Conservation (phyloP, 1,140 invertebrate genomes). For the Drosophila nebulosa region DNA sequence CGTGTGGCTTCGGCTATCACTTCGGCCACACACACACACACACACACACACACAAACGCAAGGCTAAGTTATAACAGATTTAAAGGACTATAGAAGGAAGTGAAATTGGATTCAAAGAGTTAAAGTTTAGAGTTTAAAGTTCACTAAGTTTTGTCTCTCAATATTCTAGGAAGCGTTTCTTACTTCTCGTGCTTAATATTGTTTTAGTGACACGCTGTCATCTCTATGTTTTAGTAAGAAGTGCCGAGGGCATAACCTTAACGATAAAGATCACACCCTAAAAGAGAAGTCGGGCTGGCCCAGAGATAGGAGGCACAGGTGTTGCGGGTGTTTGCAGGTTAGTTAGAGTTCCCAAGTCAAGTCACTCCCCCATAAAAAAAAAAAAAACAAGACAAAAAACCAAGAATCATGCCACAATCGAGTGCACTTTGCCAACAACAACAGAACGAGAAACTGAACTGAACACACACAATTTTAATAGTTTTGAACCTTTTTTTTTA, state of each 20-base stretch:
- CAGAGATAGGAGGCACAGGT: background rate
- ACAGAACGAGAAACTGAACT: slow-evolving; percentile 21
- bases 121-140: too few species aligned
- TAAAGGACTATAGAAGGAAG: too few species aligned
- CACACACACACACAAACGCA: too few species aligned
- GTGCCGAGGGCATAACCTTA: slow-evolving; percentile 60
- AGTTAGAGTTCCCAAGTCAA: slow-evolving; percentile 25
- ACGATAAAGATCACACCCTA: slow-evolving; percentile 74
- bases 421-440: slow-evolving; percentile 49
- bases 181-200: background rate
- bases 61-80: too few species aligned
- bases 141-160: too few species aligned
- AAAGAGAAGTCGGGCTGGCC: slow-evolving; percentile 43
- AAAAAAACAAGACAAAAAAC: slow-evolving; percentile 28
- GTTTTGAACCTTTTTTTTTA: slow-evolving; percentile 64
- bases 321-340: slow-evolving; percentile 27
- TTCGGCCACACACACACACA: too few species aligned
- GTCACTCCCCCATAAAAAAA: background rate
- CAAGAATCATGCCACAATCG: slow-evolving; percentile 58
- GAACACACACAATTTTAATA: slow-evolving; percentile 66
- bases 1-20: too few species aligned
- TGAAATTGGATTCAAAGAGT: too few species aligned
- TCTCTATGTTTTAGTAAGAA: slow-evolving; percentile 23
- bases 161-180: background rate
- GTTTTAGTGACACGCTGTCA: background rate